Evolutionary conservation across 1,140 invertebrate genomes (phyloP), one percentile per base, ranked within the genome.

Genomic region (Tetragnatha versicolor): DNA sequence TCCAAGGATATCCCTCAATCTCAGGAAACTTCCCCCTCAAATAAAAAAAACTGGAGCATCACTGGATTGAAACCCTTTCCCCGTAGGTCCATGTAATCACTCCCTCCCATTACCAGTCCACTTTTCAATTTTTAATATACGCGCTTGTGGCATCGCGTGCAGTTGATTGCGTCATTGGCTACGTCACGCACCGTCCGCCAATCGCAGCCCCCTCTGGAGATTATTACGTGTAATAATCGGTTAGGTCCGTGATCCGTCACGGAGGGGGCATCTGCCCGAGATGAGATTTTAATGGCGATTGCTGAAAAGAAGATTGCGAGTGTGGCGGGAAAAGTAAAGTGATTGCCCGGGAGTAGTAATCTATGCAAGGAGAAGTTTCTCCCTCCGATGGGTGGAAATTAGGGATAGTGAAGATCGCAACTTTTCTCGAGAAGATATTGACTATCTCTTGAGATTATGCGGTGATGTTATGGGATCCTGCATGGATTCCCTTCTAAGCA

Each of bases 231-330:
- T 63, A 63, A 63, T 63, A 63, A 63, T 37, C 60, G 60, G 60
- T 63, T 63, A 42, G 60, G 60, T 63, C 25, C 22, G 14, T 42
- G 42, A 63, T 63, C 37, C 42, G 37, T 63, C 60, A 45, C 2
- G 37, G 42, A 45, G n/a, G n/a, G 3, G 27, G 22, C 37, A 39
- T 63, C 60, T 63, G 37, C 60, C 25, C 42, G 42, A 63, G 37
- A 63, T 63, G 60, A 58, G 55, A 63, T 63, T 63, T 63, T 63
- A 63, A 63, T 63, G 60, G 33, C 63, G 20, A 14, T 47, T 47
- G 25, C n/a, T 47, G 39, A n/a, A 49, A 45, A 31, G 17, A 42
- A 68, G 25, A 53, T 53, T 20, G 27, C 0, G 49, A 10, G 20
- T 22, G 3, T 1, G n/a, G 49, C 22, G 9, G 49, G 42, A 45